phyloP scores from a whole-genome alignment of 2,797 vertebrate species.

The Crax fasciolata region DNA sequence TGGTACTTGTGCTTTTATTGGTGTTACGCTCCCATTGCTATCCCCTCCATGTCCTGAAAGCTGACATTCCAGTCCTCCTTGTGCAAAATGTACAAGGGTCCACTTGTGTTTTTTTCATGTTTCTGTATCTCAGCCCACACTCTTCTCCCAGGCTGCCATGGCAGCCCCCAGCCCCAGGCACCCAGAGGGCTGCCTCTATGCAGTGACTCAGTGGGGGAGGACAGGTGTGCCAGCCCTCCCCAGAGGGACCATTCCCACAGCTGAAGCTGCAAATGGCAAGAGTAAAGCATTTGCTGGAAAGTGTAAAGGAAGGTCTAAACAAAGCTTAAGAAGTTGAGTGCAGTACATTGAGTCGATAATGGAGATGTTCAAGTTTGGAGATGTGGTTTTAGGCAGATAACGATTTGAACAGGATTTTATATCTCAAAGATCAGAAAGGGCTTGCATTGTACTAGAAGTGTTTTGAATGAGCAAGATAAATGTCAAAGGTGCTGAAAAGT shows the following conservation, averaged over 20 bases:
- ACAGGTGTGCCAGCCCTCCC: accelerated
- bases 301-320: background rate
- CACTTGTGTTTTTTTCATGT: background rate
- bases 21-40: background rate
- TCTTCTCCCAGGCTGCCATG: background rate
- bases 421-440: background rate
- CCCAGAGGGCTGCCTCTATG: background rate
- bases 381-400: background rate
- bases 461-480: background rate
- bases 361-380: background rate
- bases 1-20: background rate
- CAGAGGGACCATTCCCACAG: background rate
- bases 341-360: background rate
- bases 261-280: background rate
- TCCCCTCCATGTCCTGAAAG: background rate
- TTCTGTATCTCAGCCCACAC: background rate
- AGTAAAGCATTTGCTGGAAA: background rate
- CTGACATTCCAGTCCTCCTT: background rate
- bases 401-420: background rate
- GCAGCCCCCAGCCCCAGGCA: background rate
- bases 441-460: background rate
- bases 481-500: background rate
- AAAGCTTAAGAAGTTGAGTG: background rate
- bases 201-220: background rate
- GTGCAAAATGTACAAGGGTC: background rate